phyloP scores from a whole-genome alignment of 1,140 invertebrate genomes.

The Drosophila simulans region DNA sequence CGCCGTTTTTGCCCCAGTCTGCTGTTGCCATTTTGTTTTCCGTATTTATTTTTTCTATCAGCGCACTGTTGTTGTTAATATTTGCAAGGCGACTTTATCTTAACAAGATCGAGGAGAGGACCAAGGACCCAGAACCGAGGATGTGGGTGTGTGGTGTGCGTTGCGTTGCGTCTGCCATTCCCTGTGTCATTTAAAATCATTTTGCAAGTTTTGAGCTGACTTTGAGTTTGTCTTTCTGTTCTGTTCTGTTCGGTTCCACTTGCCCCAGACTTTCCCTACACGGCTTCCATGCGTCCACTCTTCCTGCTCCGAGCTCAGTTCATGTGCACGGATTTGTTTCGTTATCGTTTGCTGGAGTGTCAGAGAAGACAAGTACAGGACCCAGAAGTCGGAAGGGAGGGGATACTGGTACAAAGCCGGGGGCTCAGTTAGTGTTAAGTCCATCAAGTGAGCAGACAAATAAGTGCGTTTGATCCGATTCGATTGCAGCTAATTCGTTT shows the following conservation, averaged over 20 bases:
- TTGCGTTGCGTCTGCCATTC: conserved; percentile 51
- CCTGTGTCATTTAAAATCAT: conserved; percentile 71
- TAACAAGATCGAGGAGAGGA: conserved; percentile 62
- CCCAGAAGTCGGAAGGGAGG: conserved; percentile 8
- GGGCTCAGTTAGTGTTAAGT: conserved; percentile 18
- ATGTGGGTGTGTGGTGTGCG: conserved; percentile 20
- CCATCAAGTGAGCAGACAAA: conserved; percentile 34
- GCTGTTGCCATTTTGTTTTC: conserved; percentile 48
- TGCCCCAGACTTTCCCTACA: background rate
- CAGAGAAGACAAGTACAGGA: conserved; percentile 28
- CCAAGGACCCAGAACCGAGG: background rate
- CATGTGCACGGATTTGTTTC: conserved; percentile 66
- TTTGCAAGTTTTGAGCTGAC: conserved; percentile 67
- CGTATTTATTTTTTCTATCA: conserved; percentile 59
- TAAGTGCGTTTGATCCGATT: conserved; percentile 28
- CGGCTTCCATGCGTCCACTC: conserved; percentile 4
- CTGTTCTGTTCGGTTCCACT: conserved; percentile 1
- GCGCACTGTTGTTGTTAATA: conserved; percentile 54
- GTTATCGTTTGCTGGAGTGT: conserved; percentile 50
- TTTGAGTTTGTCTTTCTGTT: conserved; percentile 38
- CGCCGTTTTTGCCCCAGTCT: conserved; percentile 19
- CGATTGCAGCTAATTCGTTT: conserved; percentile 42
- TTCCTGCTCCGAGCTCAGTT: conserved; percentile 26
- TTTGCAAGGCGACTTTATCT: conserved; percentile 67
- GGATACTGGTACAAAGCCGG: conserved; percentile 7